Conservation (phyloP, 2,888 invertebrate species). For the Volucella zonaria region DNA sequence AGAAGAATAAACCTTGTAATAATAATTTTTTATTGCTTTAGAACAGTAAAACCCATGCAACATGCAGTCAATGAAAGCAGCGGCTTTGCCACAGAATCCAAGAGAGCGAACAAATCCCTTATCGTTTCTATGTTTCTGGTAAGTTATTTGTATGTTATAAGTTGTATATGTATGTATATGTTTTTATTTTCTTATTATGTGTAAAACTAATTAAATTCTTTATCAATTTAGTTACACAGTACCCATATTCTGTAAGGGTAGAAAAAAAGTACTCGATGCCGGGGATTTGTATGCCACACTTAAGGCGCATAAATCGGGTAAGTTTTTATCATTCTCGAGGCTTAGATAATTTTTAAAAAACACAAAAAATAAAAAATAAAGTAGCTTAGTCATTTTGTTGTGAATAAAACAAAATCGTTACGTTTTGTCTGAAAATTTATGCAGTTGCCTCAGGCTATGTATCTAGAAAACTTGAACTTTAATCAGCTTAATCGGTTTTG, state of each 20-base stretch:
- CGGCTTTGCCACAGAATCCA: slow-evolving; percentile 84
- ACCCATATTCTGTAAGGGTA: slow-evolving; percentile 89
- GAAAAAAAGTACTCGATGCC: slow-evolving; percentile 87
- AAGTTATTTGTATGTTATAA: slow-evolving; percentile 64
- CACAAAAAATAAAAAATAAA: not conserved
- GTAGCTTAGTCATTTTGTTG: not conserved
- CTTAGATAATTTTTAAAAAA: not conserved
- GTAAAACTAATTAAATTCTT: not conserved
- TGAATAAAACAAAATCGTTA: not conserved
- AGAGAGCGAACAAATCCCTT: slow-evolving; percentile 85
- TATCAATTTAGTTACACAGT: slow-evolving; percentile 87
- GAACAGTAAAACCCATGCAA: slow-evolving; percentile 32
- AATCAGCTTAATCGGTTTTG: too few relatives aligned
- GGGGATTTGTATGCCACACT: slow-evolving; percentile 90
- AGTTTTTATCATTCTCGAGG: slow-evolving; percentile 52
- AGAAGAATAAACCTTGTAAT: not conserved
- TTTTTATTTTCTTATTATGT: not conserved
- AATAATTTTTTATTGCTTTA: slow-evolving; percentile 24
- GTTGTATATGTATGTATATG: too few relatives aligned
- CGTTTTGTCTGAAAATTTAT: too few relatives aligned
- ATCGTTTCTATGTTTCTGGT: slow-evolving; percentile 86
- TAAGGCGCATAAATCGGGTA: slow-evolving; percentile 86
- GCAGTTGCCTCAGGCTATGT: too few relatives aligned
- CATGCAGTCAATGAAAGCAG: slow-evolving; percentile 82
- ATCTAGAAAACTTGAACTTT: too few relatives aligned